These are phyloP conservation scores for Cosmia trapezina DNA, from an alignment of 2,888 invertebrate genomes.

Conservation along the genomic window DNA sequence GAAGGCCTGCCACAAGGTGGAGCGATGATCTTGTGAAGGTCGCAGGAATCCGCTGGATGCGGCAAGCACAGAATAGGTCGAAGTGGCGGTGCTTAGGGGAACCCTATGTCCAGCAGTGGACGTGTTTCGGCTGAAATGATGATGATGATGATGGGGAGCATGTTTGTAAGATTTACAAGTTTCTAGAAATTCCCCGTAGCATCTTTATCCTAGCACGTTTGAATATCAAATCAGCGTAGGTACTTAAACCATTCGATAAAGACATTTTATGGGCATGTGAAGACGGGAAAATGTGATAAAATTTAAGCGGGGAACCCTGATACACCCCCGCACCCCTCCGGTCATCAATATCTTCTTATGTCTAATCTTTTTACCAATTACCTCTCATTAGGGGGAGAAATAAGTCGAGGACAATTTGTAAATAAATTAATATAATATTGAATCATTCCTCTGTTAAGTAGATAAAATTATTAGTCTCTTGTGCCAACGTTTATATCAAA, in stretches of 20 bases:
- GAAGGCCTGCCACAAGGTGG: too few relatives aligned
- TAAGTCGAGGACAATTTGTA: constrained; percentile 12
- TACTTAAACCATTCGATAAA: constrained; percentile 5
- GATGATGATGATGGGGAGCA: background rate
- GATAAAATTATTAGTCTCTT: constrained; percentile 9
- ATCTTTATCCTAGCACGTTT: constrained; percentile 6
- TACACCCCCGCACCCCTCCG: constrained; percentile 9
- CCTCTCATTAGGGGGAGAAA: constrained; percentile 40
- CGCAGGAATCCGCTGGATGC: too few relatives aligned
- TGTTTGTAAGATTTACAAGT: constrained; percentile 9
- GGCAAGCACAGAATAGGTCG: too few relatives aligned
- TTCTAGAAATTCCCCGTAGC: background rate
- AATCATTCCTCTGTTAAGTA: constrained; percentile 10
- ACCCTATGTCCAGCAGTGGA: too few relatives aligned
- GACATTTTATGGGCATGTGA: constrained; percentile 15
- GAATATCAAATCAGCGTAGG: constrained; percentile 9
- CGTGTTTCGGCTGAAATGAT: too few relatives aligned
- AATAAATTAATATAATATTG: constrained; percentile 4
- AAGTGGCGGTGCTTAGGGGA: too few relatives aligned
- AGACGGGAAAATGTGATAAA: constrained; percentile 12
- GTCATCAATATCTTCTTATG: constrained; percentile 44
- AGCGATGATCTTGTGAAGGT: too few relatives aligned
- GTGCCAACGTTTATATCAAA: constrained; percentile 10
- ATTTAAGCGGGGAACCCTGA: background rate
- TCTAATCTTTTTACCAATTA: constrained; percentile 51